A percentile compares a stretch with the other conserved stretches of the same genome.
phyloP scores from a whole-genome alignment of 2,888 invertebrate species.

The Leucania comma region DNA sequence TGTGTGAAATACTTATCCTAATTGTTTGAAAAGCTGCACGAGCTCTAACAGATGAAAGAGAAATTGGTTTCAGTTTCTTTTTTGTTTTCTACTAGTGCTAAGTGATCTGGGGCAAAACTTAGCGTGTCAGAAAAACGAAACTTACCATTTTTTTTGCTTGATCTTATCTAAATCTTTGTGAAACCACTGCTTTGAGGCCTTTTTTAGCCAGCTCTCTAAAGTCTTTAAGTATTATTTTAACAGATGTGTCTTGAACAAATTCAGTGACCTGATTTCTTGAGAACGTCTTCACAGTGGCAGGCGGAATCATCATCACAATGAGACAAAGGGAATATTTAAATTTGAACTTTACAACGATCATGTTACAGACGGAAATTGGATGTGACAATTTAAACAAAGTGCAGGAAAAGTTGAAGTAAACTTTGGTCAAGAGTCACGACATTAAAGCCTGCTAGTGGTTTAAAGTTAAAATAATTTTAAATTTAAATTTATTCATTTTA shows the following conservation, averaged over 20 bases:
- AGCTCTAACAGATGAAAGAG: not conserved
- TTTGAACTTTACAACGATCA: conserved; percentile 40
- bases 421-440: conserved; percentile 50
- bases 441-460: conserved; percentile 14
- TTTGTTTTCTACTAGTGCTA: not conserved
- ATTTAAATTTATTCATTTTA: not conserved
- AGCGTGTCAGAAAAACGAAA: conserved; percentile 8
- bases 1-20: conserved; percentile 20
- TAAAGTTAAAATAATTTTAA: conserved; percentile 4
- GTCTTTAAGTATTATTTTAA: conserved; percentile 36
- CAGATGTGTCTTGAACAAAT: conserved; percentile 56
- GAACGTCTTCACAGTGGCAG: conserved; percentile 59
- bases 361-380: conserved; percentile 23
- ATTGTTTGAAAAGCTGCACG: conserved; percentile 14
- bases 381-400: conserved; percentile 18
- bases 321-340: conserved; percentile 19
- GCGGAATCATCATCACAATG: conserved; percentile 62
- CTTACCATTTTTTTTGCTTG: conserved; percentile 1
- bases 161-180: conserved; percentile 26
- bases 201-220: conserved; percentile 13
- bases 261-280: conserved; percentile 64
- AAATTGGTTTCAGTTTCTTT: not conserved
- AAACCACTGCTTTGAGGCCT: not conserved
- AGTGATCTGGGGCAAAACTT: not conserved
- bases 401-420: conserved; percentile 33